Percentiles rank a stretch among this genome's conserved stretches.
These are phyloP conservation scores for Cephus cinctus DNA, from an alignment of 1,140 invertebrate species.

Conservation along the genomic window DNA sequence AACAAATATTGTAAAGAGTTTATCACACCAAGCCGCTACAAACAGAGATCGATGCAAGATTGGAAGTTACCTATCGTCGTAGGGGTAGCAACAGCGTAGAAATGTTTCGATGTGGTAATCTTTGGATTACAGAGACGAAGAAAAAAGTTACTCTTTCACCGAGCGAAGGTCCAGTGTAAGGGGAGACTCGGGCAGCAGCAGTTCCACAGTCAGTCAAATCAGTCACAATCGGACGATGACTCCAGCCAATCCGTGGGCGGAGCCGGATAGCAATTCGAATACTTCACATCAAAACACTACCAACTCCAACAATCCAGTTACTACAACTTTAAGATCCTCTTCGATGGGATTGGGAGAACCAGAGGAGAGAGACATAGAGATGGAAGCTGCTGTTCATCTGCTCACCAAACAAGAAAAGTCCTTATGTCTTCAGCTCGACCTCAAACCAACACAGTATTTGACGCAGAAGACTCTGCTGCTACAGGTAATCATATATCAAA, in stretches of 20 bases:
- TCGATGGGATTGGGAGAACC: constrained; percentile 26
- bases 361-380: constrained; percentile 44
- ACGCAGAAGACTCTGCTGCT: constrained; percentile 53
- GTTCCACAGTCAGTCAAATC: constrained; percentile 39
- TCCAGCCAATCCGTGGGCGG: constrained; percentile 52
- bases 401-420: constrained; percentile 54
- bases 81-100: too few species aligned
- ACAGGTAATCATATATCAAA: constrained; percentile 35
- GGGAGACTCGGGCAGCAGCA: constrained; percentile 48
- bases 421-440: constrained; percentile 50
- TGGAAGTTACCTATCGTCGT: too few species aligned
- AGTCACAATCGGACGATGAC: constrained; percentile 52
- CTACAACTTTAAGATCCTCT: constrained; percentile 26
- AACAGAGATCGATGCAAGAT: too few species aligned
- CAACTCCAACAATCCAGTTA: constrained; percentile 32
- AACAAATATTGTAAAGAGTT: too few species aligned
- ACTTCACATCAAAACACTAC: constrained; percentile 35
- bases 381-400: constrained; percentile 50
- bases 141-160: constrained; percentile 75
- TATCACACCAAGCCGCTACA: too few species aligned
- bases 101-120: too few species aligned
- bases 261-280: constrained; percentile 49
- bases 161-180: constrained; percentile 71
- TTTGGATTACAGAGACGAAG: constrained; percentile 65
- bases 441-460: constrained; percentile 55